A percentile compares a stretch with the other conserved stretches of the same genome.
phyloP scores from a whole-genome alignment of 2,888 invertebrate genomes.

The Taphrorychus bicolor region DNA sequence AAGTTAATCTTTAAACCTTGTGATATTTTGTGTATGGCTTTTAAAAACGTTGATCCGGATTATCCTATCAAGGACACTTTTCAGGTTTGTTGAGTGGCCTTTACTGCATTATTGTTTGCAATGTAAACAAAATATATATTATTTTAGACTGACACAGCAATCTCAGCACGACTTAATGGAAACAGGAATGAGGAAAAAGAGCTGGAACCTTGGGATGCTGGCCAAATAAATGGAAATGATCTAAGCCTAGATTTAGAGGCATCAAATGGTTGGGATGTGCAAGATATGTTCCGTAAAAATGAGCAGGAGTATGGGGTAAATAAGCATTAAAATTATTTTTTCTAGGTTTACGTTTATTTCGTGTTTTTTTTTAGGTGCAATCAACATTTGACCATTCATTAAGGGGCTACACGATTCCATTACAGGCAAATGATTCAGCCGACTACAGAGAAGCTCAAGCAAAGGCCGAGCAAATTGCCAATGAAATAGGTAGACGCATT shows the following conservation, averaged over 20 bases:
- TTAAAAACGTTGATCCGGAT: conserved; percentile 86
- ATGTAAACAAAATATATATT: not conserved
- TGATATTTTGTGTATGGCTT: conserved; percentile 84
- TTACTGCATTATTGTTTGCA: too few relatives aligned
- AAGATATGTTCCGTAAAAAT: conserved; percentile 96
- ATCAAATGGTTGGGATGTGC: conserved; percentile 95
- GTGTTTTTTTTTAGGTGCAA: conserved; percentile 57
- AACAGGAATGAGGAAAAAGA: conserved; percentile 72
- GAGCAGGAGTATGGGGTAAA: conserved; percentile 87
- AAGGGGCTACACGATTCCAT: conserved; percentile 88
- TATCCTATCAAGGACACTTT: conserved; percentile 89
- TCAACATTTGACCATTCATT: conserved; percentile 92
- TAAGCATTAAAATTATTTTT: too few relatives aligned
- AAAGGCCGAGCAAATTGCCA: conserved; percentile 89
- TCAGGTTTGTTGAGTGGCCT: conserved; percentile 42
- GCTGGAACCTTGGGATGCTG: conserved; percentile 88
- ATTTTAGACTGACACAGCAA: conserved; percentile 80
- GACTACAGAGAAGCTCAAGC: conserved; percentile 84
- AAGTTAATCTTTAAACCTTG: conserved; percentile 84
- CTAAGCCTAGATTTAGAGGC: conserved; percentile 72
- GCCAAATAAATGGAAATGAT: conserved; percentile 65
- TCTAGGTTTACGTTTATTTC: not conserved
- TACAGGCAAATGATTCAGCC: conserved; percentile 85
- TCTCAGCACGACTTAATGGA: conserved; percentile 73
- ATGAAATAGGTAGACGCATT: conserved; percentile 75